phyloP scores from a whole-genome alignment of 2,113 vertebrate species.

The Isichthys henryi region DNA sequence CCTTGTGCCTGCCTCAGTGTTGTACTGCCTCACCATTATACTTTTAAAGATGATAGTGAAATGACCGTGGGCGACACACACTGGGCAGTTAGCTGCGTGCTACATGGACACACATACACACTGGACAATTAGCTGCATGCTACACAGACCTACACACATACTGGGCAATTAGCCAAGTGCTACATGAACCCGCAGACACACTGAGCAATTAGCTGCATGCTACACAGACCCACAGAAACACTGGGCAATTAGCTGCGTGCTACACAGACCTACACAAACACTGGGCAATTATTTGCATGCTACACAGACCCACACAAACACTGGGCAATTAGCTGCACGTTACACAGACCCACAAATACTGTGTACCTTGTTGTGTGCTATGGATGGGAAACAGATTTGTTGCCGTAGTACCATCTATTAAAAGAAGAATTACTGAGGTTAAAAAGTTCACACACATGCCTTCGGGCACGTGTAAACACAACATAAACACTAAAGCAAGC shows the following conservation, averaged over 20 bases:
- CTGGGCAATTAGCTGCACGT: neutral
- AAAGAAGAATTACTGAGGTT: neutral
- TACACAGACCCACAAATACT: neutral
- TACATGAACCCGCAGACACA: no score
- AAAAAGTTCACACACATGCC: neutral
- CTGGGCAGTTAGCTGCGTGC: neutral
- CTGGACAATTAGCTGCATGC: neutral
- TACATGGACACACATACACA: neutral
- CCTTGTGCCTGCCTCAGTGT: neutral
- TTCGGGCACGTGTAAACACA: neutral
- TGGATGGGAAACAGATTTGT: neutral
- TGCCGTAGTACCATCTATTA: neutral
- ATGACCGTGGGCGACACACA: neutral
- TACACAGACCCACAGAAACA: no score
- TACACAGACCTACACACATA: neutral
- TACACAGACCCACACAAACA: neutral
- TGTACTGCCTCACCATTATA: neutral
- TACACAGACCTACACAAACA: no score
- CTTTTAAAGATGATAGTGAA: neutral
- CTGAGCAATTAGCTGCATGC: no score
- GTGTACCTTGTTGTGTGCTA: neutral
- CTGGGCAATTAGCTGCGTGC: no score
- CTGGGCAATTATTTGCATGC: neutral
- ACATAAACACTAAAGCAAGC: conserved; percentile 32
- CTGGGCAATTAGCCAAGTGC: neutral